Evolutionary conservation across 2,113 vertebrate genomes (phyloP), one percentile per base, ranked within the genome.

Genomic region (Chloropsis hardwickii): DNA sequence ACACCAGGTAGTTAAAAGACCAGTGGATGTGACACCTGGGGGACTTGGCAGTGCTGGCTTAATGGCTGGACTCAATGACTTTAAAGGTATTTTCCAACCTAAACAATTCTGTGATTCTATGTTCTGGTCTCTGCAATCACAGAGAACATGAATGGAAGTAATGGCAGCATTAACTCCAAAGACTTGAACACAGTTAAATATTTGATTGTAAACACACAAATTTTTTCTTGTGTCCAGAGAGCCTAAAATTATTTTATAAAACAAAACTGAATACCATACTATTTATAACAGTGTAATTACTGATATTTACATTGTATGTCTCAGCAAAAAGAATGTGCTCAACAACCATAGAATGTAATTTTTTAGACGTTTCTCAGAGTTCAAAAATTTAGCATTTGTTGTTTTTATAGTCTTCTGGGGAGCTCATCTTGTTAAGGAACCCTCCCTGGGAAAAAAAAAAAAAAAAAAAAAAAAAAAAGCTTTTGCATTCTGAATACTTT

Each of bases 21-120:
- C 1, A 13, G 31, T 6, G 37, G 31, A 24, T 74, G 25, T 47
- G 58, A 48, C 60, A 45, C 14, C 14, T 80, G 22, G 48, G 29
- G 62, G 18, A 50, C 20, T 51, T 42, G 29, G 10, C 22, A 71
- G 14, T 27, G 31, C 19, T 80, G 48, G 12, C 37, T 57, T 53
- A 57, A 48, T 0, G 1, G 44, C 22, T 35, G 45, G 23, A 66
- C 21, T 79, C 0, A 0, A 27, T 33, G 47, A 23, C 16, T 61
- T 74, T 14, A 57, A 39, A 71, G 35, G 22, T 31, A 15, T 54
- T 76, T 93, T 71, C 57, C 27, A 62, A 24, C 4, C 22, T 22
- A 28, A 61, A 70, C 12, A 33, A 19, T 45, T 66, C 20, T 14
- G 5, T 81, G n/a, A 28, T 73, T 88, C 64, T 29, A 0, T 28